Conservation (phyloP, 2,888 invertebrate species). For the Sepioteuthis lessoniana region DNA sequence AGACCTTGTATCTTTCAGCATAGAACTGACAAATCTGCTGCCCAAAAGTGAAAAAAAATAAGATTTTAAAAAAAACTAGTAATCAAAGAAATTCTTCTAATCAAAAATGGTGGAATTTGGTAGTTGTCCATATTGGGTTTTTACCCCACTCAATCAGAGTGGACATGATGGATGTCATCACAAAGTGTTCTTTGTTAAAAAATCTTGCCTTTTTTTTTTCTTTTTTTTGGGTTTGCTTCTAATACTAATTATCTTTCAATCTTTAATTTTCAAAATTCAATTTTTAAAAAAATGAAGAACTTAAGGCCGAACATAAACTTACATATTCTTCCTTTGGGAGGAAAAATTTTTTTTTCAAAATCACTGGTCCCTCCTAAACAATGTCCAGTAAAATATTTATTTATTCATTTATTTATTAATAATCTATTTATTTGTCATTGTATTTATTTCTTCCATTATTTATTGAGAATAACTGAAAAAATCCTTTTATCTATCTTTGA, state of each 20-base stretch:
- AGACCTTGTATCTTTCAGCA: too few species aligned
- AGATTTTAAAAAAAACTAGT: background rate
- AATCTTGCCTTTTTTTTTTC: background rate
- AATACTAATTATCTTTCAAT: too few species aligned
- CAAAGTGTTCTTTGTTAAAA: slow-evolving; percentile 14
- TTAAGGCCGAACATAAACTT: background rate
- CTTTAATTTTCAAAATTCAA: slow-evolving; percentile 33
- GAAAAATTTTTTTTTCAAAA: too few species aligned
- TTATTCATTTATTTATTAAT: background rate
- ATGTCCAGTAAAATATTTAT: slow-evolving; percentile 33
- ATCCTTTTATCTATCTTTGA: background rate
- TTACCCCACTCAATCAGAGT: background rate
- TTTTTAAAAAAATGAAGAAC: background rate
- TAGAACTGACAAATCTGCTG: background rate
- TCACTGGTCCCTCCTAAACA: background rate
- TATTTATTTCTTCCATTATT: background rate
- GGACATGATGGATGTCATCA: background rate
- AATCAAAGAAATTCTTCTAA: background rate
- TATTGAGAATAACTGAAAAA: background rate
- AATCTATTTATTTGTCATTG: background rate
- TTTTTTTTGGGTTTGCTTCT: background rate
- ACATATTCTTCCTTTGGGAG: background rate
- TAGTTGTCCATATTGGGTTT: background rate
- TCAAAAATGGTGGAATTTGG: background rate
- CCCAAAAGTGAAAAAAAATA: background rate